Conservation (phyloP, 2,888 invertebrate species). For the Glyphotaelius pellucidus region DNA sequence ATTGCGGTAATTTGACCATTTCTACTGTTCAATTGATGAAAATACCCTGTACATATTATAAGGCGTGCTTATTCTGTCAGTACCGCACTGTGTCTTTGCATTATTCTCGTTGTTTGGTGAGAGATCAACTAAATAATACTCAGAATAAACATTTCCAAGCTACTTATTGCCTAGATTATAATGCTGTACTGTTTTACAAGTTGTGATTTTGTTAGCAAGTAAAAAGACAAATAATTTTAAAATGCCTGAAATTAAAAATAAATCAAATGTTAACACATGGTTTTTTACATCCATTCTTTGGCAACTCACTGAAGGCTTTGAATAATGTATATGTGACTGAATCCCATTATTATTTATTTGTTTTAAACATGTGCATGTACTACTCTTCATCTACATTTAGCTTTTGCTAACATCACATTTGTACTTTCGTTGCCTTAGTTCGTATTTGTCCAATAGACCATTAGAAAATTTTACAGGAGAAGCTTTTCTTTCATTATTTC, state of each 20-base stretch:
- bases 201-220: constrained; percentile 47
- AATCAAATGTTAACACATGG: not conserved
- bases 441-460: no score
- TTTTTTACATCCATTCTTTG: not conserved
- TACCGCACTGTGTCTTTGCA: constrained; percentile 55
- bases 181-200: constrained; percentile 38
- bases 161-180: constrained; percentile 28
- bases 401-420: constrained; percentile 1
- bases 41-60: constrained; percentile 25
- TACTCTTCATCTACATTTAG: not conserved
- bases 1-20: not conserved
- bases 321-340: constrained; percentile 24
- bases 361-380: not conserved
- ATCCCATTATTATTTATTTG: constrained; percentile 21
- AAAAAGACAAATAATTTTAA: constrained; percentile 28
- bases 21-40: constrained; percentile 10
- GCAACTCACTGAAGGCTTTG: constrained; percentile 16
- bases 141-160: not conserved
- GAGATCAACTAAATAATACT: constrained; percentile 42
- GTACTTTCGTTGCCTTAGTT: no score
- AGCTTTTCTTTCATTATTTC: no score
- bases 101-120: constrained; percentile 48
- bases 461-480: no score
- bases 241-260: not conserved
- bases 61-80: constrained; percentile 36